Base-by-base conservation (phyloP, 2,888 invertebrate species). In the Kryphioiulus occultus region DNA sequence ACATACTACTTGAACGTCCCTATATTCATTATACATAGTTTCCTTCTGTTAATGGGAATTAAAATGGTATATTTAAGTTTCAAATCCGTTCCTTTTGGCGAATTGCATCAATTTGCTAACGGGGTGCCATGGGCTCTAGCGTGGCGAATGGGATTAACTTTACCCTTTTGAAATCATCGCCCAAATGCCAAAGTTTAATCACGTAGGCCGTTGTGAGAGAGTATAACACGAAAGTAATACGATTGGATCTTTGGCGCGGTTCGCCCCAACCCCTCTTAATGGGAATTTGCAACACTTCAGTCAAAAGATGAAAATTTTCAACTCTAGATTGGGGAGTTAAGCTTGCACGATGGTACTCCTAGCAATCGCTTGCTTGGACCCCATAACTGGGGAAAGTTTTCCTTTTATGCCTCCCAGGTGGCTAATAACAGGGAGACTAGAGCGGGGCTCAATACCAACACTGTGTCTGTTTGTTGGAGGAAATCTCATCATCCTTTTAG, bases 221-320 rank as follows among this genome's bases (percentile, higher is more conserved):
- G 22, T 26, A 68, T 68, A 30, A 78, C 30, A 78, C 2, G 78
- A 26, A 17, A 78, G 78, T 26, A 78, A 78, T 17, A 26, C 26
- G 78, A 78, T 78, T 78, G 78, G 78, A 78, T 78, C 78, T 78
- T 78, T 78, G 30, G 78, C 30, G 15, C 78, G 26, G 26, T 15
- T 78, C 30, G 26, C 78, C 22, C 78, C 78, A 30, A 30, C 78
- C 30, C 78, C 78, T 30, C 30, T 78, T 78, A 78, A 78, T 78
- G 78, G 3, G 78, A 30, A 78, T 78, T 78, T 78, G 78, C 78
- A 78, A 78, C 78, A 10, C 78, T 78, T 15, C 3, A 78, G 78
- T 78, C 30, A 30, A 78, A 78, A 78, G 78, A 78, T 78, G 78
- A 78, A 78, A 78, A 78, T 78, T 78, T 78, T 78, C 78, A 78